phyloP scores from a whole-genome alignment of 2,888 invertebrate genomes.

The Terebella lapidaria region DNA sequence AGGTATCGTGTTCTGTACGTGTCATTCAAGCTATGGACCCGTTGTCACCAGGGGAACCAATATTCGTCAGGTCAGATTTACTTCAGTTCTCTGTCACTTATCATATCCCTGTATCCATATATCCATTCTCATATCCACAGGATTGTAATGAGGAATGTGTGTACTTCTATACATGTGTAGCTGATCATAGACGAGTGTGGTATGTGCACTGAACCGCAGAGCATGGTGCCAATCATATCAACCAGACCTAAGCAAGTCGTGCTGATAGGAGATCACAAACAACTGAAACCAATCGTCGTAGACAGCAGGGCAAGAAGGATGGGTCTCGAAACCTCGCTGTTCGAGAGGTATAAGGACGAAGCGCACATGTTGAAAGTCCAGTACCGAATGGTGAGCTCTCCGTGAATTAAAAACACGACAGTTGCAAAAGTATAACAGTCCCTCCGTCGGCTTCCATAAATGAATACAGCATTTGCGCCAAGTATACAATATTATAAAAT shows the following conservation, averaged over 20 bases:
- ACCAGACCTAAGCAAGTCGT: slow-evolving; percentile 27
- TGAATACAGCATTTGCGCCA: too few relatives aligned
- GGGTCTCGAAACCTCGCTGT: slow-evolving; percentile 34
- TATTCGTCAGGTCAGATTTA: slow-evolving; percentile 34
- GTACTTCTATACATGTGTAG: too few relatives aligned
- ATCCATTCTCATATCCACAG: too few relatives aligned
- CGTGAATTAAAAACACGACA: too few relatives aligned
- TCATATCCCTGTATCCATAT: too few relatives aligned
- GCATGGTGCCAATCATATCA: slow-evolving; percentile 44
- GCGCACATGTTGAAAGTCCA: slow-evolving; percentile 32
- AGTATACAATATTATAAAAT: too few relatives aligned
- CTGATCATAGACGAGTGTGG: slow-evolving; percentile 43
- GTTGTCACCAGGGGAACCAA: slow-evolving; percentile 10
- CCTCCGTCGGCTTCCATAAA: too few relatives aligned
- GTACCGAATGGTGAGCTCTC: slow-evolving; percentile 42
- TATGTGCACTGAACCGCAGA: slow-evolving; percentile 41
- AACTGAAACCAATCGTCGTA: slow-evolving; percentile 40
- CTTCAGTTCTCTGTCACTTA: too few relatives aligned
- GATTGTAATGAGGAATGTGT: too few relatives aligned
- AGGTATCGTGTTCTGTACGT: slow-evolving; percentile 23
- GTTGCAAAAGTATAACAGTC: too few relatives aligned
- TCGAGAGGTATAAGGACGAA: slow-evolving; percentile 29
- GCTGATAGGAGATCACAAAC: slow-evolving; percentile 45
- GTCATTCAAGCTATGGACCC: slow-evolving; percentile 12
- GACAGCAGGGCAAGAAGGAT: slow-evolving; percentile 28